Base-by-base conservation (phyloP, 2,888 invertebrate genomes). In the Eudemis profundana region DNA sequence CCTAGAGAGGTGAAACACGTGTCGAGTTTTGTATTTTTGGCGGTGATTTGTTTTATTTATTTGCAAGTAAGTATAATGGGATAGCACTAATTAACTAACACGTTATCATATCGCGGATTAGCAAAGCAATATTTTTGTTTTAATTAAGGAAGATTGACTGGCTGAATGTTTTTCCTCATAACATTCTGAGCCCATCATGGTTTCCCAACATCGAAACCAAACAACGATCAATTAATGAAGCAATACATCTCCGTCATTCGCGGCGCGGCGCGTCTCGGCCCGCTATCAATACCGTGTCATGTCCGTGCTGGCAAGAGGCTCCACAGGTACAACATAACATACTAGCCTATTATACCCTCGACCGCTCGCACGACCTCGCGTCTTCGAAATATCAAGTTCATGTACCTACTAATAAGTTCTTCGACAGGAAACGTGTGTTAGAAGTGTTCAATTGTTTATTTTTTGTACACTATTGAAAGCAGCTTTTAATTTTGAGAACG, bases 221-320 rank as follows among this genome's bases (percentile, higher is more conserved):
- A 76, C 78, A 78, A 76, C 70, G 69, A 74, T 74, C 74, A 77
- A 83, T 82, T 81, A 79, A 83, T 84, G 77, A 77, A 74, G 77
- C 78, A 73, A 82, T 83, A 78, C 74, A 79, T 84, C 78, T 73
- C 75, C 76, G 77, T 82, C 81, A 79, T 79, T 80, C 75, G 76
- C 69, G 73, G 67, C 72, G 72, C 69, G 62, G 70, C 72, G 69
- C 66, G 72, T 73, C 73, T 77, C 74, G 77, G 78, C 74, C 73
- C 72, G 74, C 75, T 73, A 82, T 84, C 78, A 83, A 82, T 73
- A 77, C 70, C 68, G 61, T 65, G 63, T 61, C 71, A 61, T 61
- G 61, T 59, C 47, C 62, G 53, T 61, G 59, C 50, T 60, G 19
- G 74, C 66, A 74, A 75, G 74, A 72, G 68, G 64, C 71, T 73